phyloP scores from a whole-genome alignment of 2,888 invertebrate species.

The Acrobasis suavella region DNA sequence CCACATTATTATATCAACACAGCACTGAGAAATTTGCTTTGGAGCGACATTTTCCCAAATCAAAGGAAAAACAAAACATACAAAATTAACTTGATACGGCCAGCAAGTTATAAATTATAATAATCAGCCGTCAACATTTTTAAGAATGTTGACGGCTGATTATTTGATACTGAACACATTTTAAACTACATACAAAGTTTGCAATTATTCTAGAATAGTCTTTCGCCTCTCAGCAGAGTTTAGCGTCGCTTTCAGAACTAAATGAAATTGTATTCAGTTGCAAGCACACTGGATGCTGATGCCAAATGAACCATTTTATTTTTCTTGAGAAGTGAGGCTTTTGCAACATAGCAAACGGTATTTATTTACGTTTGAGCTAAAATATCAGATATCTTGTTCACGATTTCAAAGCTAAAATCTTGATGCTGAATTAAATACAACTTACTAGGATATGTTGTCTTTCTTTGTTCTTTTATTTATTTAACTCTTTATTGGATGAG shows the following conservation, averaged over 20 bases:
- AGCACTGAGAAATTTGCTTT: too few species aligned
- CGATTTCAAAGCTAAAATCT: not conserved
- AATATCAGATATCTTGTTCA: not conserved
- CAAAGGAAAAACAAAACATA: too few species aligned
- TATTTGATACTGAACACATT: not conserved
- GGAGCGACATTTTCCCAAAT: too few species aligned
- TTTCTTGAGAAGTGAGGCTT: not conserved
- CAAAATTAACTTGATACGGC: too few species aligned
- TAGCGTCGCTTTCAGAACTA: conserved; percentile 5
- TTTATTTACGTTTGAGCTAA: not conserved
- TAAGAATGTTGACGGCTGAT: too few species aligned
- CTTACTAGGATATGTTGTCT: too few species aligned
- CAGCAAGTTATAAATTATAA: too few species aligned
- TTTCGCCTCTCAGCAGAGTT: not conserved
- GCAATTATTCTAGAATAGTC: not conserved
- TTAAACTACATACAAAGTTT: not conserved
- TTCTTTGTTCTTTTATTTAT: too few species aligned
- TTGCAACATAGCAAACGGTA: not conserved
- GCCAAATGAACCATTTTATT: conserved; percentile 13
- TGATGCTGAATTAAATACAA: too few species aligned
- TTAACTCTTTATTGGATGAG: too few species aligned
- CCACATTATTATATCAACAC: too few species aligned
- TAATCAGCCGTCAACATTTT: too few species aligned
- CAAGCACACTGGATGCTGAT: conserved; percentile 10
- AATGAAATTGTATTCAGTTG: conserved; percentile 17